These are phyloP conservation scores for Drosophila pullipes DNA, from an alignment of 2,888 invertebrate species.

Conservation along the genomic window DNA sequence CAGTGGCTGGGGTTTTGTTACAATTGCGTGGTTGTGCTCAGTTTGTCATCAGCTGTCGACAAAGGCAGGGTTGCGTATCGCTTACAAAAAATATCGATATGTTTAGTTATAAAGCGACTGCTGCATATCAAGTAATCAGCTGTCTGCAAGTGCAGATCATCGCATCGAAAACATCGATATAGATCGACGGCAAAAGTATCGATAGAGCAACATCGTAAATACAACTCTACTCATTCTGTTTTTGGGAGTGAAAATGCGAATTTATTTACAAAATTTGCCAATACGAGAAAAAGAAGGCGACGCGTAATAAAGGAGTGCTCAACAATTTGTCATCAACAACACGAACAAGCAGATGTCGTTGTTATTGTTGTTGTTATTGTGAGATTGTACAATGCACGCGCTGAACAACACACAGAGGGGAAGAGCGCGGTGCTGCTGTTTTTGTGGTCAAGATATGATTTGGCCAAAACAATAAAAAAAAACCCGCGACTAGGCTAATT, in stretches of 20 bases:
- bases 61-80: constrained; percentile 15
- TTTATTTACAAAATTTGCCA: constrained; percentile 66
- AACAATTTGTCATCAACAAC: constrained; percentile 32
- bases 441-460: constrained; percentile 72
- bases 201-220: constrained; percentile 26
- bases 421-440: constrained; percentile 54
- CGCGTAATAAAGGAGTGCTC: constrained; percentile 40
- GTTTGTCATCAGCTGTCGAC: constrained; percentile 24
- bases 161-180: constrained; percentile 2
- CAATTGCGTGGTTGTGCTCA: not conserved
- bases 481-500: constrained; percentile 56
- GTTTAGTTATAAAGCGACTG: not conserved
- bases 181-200: not conserved
- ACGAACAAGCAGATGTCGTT: constrained; percentile 26
- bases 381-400: constrained; percentile 52
- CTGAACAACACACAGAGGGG: constrained; percentile 38
- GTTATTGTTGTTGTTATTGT: constrained; percentile 19
- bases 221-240: constrained; percentile 51
- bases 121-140: not conserved
- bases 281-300: constrained; percentile 48
- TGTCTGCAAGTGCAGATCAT: not conserved
- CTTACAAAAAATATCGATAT: constrained; percentile 17
- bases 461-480: constrained; percentile 70
- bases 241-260: constrained; percentile 66
- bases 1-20: constrained; percentile 12